Base-by-base conservation (phyloP, 1,140 invertebrate species). In the Drosophila repletoides region DNA sequence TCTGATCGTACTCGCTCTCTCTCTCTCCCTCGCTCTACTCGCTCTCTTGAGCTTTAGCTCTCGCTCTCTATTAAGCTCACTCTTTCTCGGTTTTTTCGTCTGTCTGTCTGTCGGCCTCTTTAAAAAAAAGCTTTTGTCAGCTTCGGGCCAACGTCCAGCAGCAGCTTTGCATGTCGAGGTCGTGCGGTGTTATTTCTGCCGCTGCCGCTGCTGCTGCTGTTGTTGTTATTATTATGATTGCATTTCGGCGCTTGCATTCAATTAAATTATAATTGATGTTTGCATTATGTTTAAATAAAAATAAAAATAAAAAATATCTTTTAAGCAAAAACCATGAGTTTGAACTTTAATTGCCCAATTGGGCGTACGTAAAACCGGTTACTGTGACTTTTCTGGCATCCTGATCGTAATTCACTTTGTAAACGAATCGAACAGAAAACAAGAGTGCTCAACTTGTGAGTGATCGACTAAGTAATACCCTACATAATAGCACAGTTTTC, bases 81-180 rank as follows among this genome's bases (percentile, higher is more conserved):
- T 28, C 43, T n/a, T n/a, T n/a, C n/a, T n/a, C n/a, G n/a, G n/a
- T n/a, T n/a, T n/a, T n/a, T n/a, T n/a, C n/a, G n/a, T n/a, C n/a
- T n/a, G n/a, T n/a, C n/a, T n/a, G n/a, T n/a, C n/a, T n/a, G n/a
- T n/a, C n/a, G n/a, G n/a, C n/a, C n/a, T 53, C 52, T 59, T n/a
- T n/a, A 21, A 66, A 66, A 45, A 40, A 40, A 10, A 19, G 29
- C 21, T 66, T 40, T 34, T 14, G 46, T 21, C 34, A 48, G 53
- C 71, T 48, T 51, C 46, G 59, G 45, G 61, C 61, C 67, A 77
- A 72, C 59, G 58, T 61, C 53, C 59, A 77, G 70, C 36, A 73
- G 53, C 46, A 70, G 61, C 58, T 76, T 86, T 81, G 68, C 80
- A 86, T 86, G 80, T 86, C 80, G 80, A 86, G 80, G 80, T 80